Percentiles rank a stretch among this genome's conserved stretches.
Evolutionary conservation across 1,140 invertebrate species (phyloP).

Genomic region (Drosophila repleta): DNA sequence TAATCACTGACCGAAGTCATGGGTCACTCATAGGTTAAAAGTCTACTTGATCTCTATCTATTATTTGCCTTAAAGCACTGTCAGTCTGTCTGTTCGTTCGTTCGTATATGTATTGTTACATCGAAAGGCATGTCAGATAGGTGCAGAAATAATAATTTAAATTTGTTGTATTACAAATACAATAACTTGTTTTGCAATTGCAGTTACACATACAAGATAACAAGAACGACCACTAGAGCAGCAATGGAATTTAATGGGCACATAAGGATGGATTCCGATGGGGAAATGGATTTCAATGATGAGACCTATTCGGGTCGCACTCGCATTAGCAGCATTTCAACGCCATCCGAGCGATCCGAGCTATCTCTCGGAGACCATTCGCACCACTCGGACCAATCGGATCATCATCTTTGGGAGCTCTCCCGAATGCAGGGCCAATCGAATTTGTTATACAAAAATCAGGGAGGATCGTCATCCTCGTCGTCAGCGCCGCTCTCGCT

Average conservation of each 20-base stretch:
- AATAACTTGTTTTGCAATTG: not conserved
- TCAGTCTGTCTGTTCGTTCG: not conserved
- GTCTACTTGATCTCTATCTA: not conserved
- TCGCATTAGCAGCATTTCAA: conserved; percentile 1
- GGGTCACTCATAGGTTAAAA: too few species aligned
- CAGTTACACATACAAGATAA: conserved; percentile 20
- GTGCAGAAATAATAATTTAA: conserved; percentile 2
- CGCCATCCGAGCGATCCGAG: not conserved
- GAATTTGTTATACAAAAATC: not conserved
- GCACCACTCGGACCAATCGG: not conserved
- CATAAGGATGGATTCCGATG: conserved; percentile 20
- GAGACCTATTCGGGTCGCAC: conserved; percentile 31
- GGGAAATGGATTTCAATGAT: conserved; percentile 23
- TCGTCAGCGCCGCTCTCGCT: conserved; percentile 24
- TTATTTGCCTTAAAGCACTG: not conserved
- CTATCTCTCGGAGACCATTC: not conserved
- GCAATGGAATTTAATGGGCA: conserved; percentile 54
- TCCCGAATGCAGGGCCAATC: not conserved
- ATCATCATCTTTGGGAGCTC: conserved; percentile 7
- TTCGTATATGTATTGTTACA: not conserved
- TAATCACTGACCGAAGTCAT: too few species aligned
- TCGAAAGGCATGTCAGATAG: conserved; percentile 3
- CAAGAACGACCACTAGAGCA: not conserved
- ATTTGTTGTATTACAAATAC: conserved; percentile 3
- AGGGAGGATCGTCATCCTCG: conserved; percentile 9